These are phyloP conservation scores for Muscicapa striata DNA, from an alignment of 2,797 vertebrate genomes.

Conservation along the genomic window DNA sequence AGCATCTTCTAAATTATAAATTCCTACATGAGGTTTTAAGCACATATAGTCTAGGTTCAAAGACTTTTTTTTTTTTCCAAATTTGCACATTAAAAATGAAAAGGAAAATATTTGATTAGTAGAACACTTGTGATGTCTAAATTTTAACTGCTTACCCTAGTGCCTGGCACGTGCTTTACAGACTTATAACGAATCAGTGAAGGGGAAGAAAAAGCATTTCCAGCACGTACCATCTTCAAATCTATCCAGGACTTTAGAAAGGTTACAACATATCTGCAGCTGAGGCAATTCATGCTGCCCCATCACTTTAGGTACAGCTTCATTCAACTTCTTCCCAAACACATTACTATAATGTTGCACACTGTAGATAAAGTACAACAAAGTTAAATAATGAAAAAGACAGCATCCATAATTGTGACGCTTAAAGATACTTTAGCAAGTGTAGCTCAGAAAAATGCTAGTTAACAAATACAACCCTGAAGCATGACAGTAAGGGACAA, in stretches of 20 bases:
- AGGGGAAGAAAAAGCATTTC: not conserved
- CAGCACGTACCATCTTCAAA: not conserved
- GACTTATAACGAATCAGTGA: not conserved
- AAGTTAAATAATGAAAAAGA: not conserved
- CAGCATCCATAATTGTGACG: not conserved
- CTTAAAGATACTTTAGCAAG: not conserved
- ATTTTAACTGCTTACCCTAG: not conserved
- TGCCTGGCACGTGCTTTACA: not conserved
- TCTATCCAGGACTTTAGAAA: not conserved
- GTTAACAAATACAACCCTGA: conserved; percentile 1
- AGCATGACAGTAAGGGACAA: not conserved
- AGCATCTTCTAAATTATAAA: not conserved
- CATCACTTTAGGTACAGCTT: not conserved
- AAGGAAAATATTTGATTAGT: not conserved
- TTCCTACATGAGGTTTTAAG: not conserved
- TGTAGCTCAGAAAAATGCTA: conserved; percentile 4
- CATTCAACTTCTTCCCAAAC: not conserved
- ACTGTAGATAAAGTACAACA: not conserved
- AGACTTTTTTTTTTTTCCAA: not conserved
- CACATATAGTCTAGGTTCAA: not conserved
- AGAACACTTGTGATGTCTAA: not conserved
- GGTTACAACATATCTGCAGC: not conserved
- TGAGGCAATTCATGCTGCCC: not conserved
- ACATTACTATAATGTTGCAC: not conserved
- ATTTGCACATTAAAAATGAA: not conserved